A percentile compares a stretch with the other conserved stretches of the same genome.
Evolutionary conservation across 2,797 vertebrate genomes (phyloP).

Genomic region (Neostethus bicornis): DNA sequence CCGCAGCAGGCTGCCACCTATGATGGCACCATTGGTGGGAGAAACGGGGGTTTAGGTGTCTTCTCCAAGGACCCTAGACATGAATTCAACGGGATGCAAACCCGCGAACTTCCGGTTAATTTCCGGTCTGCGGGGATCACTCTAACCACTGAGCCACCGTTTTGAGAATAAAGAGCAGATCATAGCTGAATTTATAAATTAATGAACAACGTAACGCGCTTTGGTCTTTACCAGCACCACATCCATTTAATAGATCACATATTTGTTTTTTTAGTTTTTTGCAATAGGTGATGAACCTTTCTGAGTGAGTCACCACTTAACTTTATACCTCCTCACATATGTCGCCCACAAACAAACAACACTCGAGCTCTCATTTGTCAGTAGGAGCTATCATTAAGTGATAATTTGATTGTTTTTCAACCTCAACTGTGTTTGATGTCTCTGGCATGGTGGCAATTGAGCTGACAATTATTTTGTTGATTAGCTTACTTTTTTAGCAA

Average conservation of each 20-base stretch:
- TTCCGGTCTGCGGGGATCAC: too few relatives aligned
- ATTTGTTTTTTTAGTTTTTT: too few relatives aligned
- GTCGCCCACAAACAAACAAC: slow-evolving; percentile 42
- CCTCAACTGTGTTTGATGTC: slow-evolving; percentile 69
- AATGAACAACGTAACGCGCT: slow-evolving; percentile 72
- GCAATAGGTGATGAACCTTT: too few relatives aligned
- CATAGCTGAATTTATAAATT: too few relatives aligned
- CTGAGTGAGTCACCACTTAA: slow-evolving; percentile 27
- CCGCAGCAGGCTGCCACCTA: too few relatives aligned
- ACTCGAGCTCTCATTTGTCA: slow-evolving; percentile 62
- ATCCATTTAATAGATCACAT: slow-evolving; percentile 56
- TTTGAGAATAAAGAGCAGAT: too few relatives aligned
- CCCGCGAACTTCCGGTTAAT: too few relatives aligned
- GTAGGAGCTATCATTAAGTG: slow-evolving; percentile 73
- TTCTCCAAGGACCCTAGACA: too few relatives aligned
- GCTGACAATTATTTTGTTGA: slow-evolving; percentile 77
- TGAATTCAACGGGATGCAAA: too few relatives aligned
- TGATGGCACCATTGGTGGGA: too few relatives aligned
- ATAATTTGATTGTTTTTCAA: slow-evolving; percentile 76
- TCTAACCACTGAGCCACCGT: too few relatives aligned
- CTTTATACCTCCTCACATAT: slow-evolving; percentile 35
- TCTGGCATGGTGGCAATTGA: slow-evolving; percentile 69
- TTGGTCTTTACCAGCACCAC: slow-evolving; percentile 64
- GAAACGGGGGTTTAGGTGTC: too few relatives aligned
- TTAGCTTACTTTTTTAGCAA: slow-evolving; percentile 75